Conservation (phyloP, 2,113 vertebrate genomes). For the Salvelinus alpinus region DNA sequence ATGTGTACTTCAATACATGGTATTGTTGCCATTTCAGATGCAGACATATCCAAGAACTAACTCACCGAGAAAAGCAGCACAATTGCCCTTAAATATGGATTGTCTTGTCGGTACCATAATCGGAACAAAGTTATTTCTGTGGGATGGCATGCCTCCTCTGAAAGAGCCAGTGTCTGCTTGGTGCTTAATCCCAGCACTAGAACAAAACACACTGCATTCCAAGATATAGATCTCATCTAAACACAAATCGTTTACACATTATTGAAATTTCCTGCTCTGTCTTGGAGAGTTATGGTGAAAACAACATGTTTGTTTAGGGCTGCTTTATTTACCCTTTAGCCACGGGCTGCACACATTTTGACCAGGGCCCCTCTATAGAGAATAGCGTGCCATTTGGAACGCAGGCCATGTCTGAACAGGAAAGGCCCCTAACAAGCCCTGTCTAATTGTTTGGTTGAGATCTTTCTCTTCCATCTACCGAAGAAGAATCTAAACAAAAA, state of each 20-base stretch:
- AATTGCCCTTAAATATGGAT: not conserved
- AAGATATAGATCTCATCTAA: not conserved
- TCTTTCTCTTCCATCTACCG: conserved; percentile 23
- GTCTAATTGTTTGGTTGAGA: conserved; percentile 36
- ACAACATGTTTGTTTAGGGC: not conserved
- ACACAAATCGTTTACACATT: conserved; percentile 3
- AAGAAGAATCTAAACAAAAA: conserved; percentile 42
- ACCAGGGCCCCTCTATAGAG: not conserved
- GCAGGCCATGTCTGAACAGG: not conserved
- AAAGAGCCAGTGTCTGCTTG: not conserved
- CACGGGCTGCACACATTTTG: not conserved
- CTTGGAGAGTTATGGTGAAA: not conserved
- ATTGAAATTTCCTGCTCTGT: conserved; percentile 13
- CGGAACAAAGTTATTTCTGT: not conserved
- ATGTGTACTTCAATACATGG: not conserved
- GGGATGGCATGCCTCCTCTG: not conserved
- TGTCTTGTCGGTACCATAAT: not conserved
- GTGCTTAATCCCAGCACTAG: not conserved
- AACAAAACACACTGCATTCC: conserved; percentile 6
- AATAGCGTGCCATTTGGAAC: too few species aligned
- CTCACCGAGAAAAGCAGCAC: not conserved
- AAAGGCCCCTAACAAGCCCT: conserved; percentile 24
- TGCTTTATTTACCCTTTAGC: not conserved
- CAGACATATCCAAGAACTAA: not conserved
- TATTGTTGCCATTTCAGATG: not conserved